These are phyloP conservation scores for Drosophila azteca DNA, from an alignment of 1,140 invertebrate species.

Conservation along the genomic window DNA sequence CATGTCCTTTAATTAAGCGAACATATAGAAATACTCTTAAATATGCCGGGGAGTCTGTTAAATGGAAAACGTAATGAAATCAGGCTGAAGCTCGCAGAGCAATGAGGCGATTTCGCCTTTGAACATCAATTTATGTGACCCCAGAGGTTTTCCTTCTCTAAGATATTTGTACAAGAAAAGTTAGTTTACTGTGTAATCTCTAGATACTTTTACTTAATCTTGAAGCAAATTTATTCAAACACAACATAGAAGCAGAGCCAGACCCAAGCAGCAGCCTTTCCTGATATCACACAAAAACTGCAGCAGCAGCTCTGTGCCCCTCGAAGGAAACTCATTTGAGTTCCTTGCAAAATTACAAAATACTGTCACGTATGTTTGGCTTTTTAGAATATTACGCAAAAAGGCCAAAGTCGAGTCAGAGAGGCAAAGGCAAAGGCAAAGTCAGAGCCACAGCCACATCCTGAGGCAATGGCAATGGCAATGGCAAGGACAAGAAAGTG, in stretches of 20 bases:
- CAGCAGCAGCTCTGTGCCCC: neutral
- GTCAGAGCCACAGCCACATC: constrained; percentile 4
- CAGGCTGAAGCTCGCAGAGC: constrained; percentile 27
- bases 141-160: no score
- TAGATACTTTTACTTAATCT: no score
- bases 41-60: constrained; percentile 58
- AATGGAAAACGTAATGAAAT: constrained; percentile 66
- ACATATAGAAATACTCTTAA: constrained; percentile 71
- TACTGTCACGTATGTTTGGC: constrained; percentile 78
- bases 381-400: constrained; percentile 75
- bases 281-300: constrained; percentile 1
- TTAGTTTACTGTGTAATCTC: no score
- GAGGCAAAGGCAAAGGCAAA: constrained; percentile 15
- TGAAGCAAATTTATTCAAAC: no score
- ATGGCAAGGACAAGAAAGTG: constrained; percentile 57
- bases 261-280: constrained; percentile 21
- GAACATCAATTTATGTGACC: no score
- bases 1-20: constrained; percentile 63
- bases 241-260: no score
- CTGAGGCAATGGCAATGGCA: constrained; percentile 39
- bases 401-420: constrained; percentile 2
- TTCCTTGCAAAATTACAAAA: constrained; percentile 67
- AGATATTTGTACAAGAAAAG: no score
- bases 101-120: constrained; percentile 37
- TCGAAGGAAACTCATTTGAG: constrained; percentile 64